Evolutionary conservation across 2,113 vertebrate genomes (phyloP).

Genomic region (Semnornis frantzii): DNA sequence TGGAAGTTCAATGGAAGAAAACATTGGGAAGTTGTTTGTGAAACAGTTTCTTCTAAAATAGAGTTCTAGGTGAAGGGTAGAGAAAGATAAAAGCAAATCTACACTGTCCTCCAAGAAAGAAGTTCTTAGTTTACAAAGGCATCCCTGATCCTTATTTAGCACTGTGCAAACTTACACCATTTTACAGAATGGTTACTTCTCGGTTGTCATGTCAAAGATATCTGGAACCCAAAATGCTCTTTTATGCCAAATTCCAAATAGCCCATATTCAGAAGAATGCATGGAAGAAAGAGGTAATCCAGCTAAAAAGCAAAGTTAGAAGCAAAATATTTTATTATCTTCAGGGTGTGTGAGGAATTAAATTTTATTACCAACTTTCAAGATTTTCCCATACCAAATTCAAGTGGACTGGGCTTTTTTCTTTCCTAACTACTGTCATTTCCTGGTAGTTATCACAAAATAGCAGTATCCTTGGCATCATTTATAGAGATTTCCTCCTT

Average conservation of each 20-base stretch:
- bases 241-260: neutral
- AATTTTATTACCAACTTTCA: neutral
- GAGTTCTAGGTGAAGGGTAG: neutral
- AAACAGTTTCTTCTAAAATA: neutral
- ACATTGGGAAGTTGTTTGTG: neutral
- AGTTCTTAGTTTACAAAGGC: neutral
- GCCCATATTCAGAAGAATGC: neutral
- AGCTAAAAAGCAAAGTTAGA: neutral
- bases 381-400: slow-evolving; percentile 5
- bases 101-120: neutral
- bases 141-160: neutral
- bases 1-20: neutral
- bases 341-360: neutral
- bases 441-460: slow-evolving; percentile 52
- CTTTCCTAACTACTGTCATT: slow-evolving; percentile 48
- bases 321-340: neutral
- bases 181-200: neutral
- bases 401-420: slow-evolving; percentile 29
- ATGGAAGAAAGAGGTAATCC: neutral
- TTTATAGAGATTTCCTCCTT: slow-evolving; percentile 54
- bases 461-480: slow-evolving; percentile 43
- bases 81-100: neutral
- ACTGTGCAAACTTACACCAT: neutral
- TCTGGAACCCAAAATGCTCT: neutral
- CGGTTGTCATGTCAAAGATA: neutral